Evolutionary conservation across 2,888 invertebrate genomes (phyloP), one percentile per base, ranked within the genome.

Genomic region (Lepidochitona cinerea): DNA sequence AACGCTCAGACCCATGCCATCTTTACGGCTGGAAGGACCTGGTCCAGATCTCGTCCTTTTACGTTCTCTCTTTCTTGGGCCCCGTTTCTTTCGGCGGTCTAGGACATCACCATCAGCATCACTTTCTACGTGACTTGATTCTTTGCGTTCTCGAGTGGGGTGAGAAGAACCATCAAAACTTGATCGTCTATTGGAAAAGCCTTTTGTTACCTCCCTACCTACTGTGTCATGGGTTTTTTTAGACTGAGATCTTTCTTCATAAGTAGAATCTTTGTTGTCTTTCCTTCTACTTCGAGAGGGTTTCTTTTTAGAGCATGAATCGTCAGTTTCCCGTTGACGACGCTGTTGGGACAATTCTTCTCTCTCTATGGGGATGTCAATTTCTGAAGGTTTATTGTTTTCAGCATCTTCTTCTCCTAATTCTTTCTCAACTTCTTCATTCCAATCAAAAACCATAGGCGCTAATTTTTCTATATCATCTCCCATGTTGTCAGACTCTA

Each of bases 341-440:
- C 23, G 18, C 23, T 23, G 18, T 2, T 18, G 23, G 18, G 18
- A n/a, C 23, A 18, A 18, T 4, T 23, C n/a, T 7, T 4, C 49
- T 49, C 23, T 49, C 23, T 49, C 49, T 49, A 23, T n/a, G 23
- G 49, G 23, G 49, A 23, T n/a, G n/a, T 5, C 3, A 49, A 49
- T 7, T 18, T 7, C 23, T 4, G 49, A 49, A n/a, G 18, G 4
- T 7, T 49, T 7, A 1, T 4, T 2, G 1, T n/a, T 26, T 4
- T 59, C 59, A 7, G 23, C 59, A 1, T 59, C 59, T 59, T 59
- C 59, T 2, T 29, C 14, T 14, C 26, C 85, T 70, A 86, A 75
- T 70, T 87, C 85, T 66, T 84, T 80, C 67, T 86, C 85, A 23
- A 87, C 85, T 72, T 87, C 86, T 65, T 83, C 81, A 69, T 81